Percentiles rank a stretch among this genome's conserved stretches.
These are phyloP conservation scores for Bradypus variegatus DNA, from an alignment of 2,797 vertebrate species.

Conservation along the genomic window DNA sequence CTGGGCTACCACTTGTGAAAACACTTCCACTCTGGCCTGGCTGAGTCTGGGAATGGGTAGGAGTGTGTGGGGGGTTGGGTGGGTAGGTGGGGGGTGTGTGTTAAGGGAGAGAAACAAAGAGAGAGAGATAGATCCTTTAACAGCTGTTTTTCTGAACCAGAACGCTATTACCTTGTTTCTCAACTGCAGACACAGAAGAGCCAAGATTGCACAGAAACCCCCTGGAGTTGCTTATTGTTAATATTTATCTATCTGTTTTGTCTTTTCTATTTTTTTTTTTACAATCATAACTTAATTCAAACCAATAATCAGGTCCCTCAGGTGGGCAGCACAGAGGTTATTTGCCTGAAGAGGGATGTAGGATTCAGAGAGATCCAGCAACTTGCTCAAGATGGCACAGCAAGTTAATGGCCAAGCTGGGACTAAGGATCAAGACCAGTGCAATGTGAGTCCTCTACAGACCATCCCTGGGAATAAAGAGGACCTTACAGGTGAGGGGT, in stretches of 20 bases:
- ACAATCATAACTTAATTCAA: background rate
- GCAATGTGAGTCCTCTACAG: background rate
- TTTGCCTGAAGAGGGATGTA: background rate
- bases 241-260: background rate
- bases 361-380: background rate
- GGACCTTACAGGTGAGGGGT: background rate
- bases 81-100: too few species aligned
- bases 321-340: background rate
- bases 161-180: background rate
- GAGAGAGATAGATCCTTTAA: background rate
- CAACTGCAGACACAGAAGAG: background rate
- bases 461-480: background rate
- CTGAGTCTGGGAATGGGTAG: background rate
- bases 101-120: background rate
- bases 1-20: background rate
- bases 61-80: too few species aligned
- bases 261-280: background rate
- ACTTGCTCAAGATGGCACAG: background rate
- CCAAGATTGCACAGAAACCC: background rate
- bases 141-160: background rate
- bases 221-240: background rate
- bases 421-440: background rate
- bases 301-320: background rate
- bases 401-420: background rate
- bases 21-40: background rate